Conservation (phyloP, 2,797 vertebrate genomes). For the Euthynnus affinis region DNA sequence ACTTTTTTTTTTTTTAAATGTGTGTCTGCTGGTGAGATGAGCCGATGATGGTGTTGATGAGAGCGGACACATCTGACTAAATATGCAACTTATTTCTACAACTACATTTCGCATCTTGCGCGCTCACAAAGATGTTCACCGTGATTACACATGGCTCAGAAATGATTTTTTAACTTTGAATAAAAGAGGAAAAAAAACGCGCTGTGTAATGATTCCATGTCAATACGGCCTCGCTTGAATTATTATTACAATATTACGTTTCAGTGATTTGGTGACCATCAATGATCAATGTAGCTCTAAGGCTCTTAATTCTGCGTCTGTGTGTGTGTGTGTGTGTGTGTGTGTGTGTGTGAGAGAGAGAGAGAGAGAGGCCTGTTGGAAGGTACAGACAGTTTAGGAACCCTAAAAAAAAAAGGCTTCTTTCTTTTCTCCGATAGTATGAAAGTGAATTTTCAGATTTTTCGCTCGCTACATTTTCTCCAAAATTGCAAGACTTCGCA, state of each 20-base stretch:
- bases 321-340: background rate
- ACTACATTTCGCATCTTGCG: background rate
- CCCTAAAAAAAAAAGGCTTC: background rate
- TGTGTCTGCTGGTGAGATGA: background rate
- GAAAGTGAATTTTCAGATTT: background rate
- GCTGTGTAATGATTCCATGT: background rate
- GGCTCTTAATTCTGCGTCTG: background rate
- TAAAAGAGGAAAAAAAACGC: background rate
- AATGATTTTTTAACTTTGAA: background rate
- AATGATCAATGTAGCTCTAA: background rate
- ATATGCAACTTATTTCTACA: background rate
- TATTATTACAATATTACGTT: background rate
- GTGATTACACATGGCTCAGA: background rate
- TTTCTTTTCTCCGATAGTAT: background rate
- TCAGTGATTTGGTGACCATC: background rate
- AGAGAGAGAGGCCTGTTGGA: background rate
- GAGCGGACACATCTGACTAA: background rate
- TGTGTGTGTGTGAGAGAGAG: background rate
- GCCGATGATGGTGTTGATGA: slow-evolving; percentile 22
- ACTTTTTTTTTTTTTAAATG: slow-evolving; percentile 5
- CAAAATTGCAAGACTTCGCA: background rate
- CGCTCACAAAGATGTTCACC: no score
- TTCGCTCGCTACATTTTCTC: background rate
- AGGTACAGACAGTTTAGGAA: background rate
- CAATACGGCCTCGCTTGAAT: background rate